Base-by-base conservation (phyloP, 2,888 invertebrate species). In the Tetrapedia diversipes region DNA sequence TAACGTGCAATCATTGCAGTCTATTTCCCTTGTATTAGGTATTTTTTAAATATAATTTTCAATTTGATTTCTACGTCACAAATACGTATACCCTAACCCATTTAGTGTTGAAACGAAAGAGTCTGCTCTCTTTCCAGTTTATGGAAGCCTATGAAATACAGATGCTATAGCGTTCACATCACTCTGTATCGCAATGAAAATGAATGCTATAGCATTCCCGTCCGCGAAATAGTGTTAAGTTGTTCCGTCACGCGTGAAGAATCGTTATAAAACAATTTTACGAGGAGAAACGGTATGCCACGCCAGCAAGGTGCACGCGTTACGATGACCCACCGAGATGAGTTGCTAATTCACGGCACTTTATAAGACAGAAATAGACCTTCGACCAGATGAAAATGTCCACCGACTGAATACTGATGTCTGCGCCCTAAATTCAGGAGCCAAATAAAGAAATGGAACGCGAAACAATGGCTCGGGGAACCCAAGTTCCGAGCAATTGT, bases 251-350 rank as follows among this genome's bases (percentile, higher is more conserved):
- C 54, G 54, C 68, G 49, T 49, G 49, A 51, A 57, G 27, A 22
- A 43, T 70, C 34, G 22, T 70, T 73, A 70, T 51, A 51, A 43
- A 49, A 41, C 24, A 24, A 27, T 27, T 64, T 74, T 34, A 64
- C 71, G 64, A 74, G 70, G 63, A 64, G 74, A 70, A 74, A 65
- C 53, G 59, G 43, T 59, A 64, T 53, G 43, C 24, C 7, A 24
- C 39, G 34, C 32, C 14, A 32, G 27, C 29, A 24, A 69, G 61
- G 47, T 73, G 54, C 61, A 61, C 45, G 68, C 59, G 45, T 74
- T 70, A 60, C 60, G 60, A 66, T 56, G 71, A 72, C 65, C 60
- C 54, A 43, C 54, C 72, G 8, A 66, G 72, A 61, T 66, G 72
- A 76, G 41, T 65, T 56, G 66, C 72, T 61, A 67, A 76, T 63